These are phyloP conservation scores for Drosophila ohnishii DNA, from an alignment of 1,140 invertebrate genomes.

Conservation along the genomic window DNA sequence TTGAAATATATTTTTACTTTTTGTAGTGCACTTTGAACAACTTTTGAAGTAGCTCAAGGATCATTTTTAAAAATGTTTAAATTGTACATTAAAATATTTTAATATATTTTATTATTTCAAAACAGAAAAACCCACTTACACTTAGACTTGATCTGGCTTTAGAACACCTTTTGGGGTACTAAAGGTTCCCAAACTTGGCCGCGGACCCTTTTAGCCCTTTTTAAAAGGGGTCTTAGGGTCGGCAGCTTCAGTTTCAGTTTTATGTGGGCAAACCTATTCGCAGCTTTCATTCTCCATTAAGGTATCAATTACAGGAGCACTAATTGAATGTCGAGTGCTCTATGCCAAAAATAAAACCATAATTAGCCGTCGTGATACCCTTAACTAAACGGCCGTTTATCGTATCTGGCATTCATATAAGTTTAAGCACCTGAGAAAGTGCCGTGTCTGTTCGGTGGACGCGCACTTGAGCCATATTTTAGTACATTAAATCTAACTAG, in stretches of 20 bases:
- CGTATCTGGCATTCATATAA: slow-evolving; percentile 38
- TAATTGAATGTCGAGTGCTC: slow-evolving; percentile 28
- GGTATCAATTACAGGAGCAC: slow-evolving; percentile 31
- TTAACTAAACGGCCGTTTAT: slow-evolving; percentile 40
- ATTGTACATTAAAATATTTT: background rate
- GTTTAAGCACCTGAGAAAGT: slow-evolving; percentile 70
- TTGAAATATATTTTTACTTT: too few relatives aligned
- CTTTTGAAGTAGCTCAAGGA: background rate
- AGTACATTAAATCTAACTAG: slow-evolving; percentile 82
- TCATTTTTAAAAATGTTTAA: too few relatives aligned
- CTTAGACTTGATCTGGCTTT: slow-evolving; percentile 7
- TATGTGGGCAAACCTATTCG: background rate
- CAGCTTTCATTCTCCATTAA: background rate
- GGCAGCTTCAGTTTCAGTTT: background rate
- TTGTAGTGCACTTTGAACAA: background rate
- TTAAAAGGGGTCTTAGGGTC: slow-evolving; percentile 15
- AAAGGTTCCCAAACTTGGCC: slow-evolving; percentile 9
- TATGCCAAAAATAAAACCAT: slow-evolving; percentile 15
- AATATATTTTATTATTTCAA: slow-evolving; percentile 5
- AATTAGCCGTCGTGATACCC: slow-evolving; percentile 34
- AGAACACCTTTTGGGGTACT: slow-evolving; percentile 12
- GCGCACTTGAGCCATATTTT: slow-evolving; percentile 74
- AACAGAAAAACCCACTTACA: slow-evolving; percentile 7
- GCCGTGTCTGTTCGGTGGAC: slow-evolving; percentile 56
- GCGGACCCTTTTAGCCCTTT: slow-evolving; percentile 13